Evolutionary conservation across 2,797 vertebrate species (phyloP), one percentile per base, ranked within the genome.

Genomic region (Eleutherodactylus coqui): DNA sequence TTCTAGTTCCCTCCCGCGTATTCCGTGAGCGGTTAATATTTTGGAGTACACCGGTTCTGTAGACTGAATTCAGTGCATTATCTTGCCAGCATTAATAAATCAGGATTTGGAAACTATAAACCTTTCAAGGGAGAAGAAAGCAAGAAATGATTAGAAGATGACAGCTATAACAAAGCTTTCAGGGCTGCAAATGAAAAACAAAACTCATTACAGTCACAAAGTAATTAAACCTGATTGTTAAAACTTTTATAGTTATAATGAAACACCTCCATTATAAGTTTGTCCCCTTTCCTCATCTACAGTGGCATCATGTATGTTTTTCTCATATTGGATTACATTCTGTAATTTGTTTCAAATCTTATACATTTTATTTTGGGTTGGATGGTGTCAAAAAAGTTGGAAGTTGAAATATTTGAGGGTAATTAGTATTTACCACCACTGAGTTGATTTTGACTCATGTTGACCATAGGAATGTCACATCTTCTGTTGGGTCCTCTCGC

Each of bases 71-170:
- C 55, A 34, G n/a, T 27, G 43, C 62, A 87, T 83, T 87, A 84
- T 49, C 62, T 73, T 87, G 86, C 76, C 86, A 87, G 60, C 64
- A 79, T 87, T 87, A 87, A 87, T 87, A 87, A 79, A 87, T 87
- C 86, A 84, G 62, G 27, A 78, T 87, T 83, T 83, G n/a, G 21
- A 87, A 83, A 73, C 14, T 62, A 70, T 47, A 83, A 73, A 77
- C 60, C 41, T 84, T 75, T 64, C 82, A 79, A 67, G 67, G 53
- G 51, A 69, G 76, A 67, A 84, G 58, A 84, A 75, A 75, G 55
- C 29, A 41, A 75, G 21, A 60, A 41, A 80, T 80, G 53, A 75
- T 62, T 75, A 60, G 21, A 29, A 75, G 24, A 43, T 77, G 55
- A 82, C 85, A 86, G 69, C 38, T 64, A 34, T 45, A 64, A 80